Evolutionary conservation across 2,797 vertebrate species (phyloP).

Genomic region (Crenichthys baileyi): DNA sequence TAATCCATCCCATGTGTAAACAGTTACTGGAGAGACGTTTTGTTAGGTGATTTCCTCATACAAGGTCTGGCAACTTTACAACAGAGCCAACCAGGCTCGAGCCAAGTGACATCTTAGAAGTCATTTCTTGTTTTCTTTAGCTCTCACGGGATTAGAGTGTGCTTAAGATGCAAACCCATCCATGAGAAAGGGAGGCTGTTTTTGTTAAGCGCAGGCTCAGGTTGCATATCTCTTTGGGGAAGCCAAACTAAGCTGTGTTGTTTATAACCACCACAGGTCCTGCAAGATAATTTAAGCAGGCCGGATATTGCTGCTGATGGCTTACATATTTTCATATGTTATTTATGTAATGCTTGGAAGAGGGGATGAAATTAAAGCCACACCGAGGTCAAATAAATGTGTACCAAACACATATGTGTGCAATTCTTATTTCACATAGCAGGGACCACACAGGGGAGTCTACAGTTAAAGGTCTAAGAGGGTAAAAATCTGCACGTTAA

Average conservation of each 20-base stretch:
- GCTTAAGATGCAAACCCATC: slow-evolving; percentile 56
- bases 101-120: slow-evolving; percentile 60
- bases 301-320: slow-evolving; percentile 59
- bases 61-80: slow-evolving; percentile 55
- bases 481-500: neutral
- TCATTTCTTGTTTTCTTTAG: slow-evolving; percentile 62
- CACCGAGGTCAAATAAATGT: slow-evolving; percentile 46
- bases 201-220: slow-evolving; percentile 62
- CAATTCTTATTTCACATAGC: slow-evolving; percentile 44
- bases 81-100: slow-evolving; percentile 31
- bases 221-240: slow-evolving; percentile 68
- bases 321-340: slow-evolving; percentile 62
- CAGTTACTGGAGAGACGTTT: slow-evolving; percentile 38
- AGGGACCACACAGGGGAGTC: slow-evolving; percentile 44
- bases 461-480: neutral
- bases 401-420: slow-evolving; percentile 33
- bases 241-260: slow-evolving; percentile 55
- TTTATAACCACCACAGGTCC: slow-evolving; percentile 59
- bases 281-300: slow-evolving; percentile 46
- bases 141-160: slow-evolving; percentile 56
- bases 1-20: slow-evolving; percentile 58
- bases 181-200: slow-evolving; percentile 52
- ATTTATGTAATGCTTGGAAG: slow-evolving; percentile 45
- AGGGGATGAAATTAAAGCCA: slow-evolving; percentile 33
- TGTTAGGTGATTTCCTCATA: slow-evolving; percentile 34